A percentile compares a stretch with the other conserved stretches of the same genome.
Evolutionary conservation across 1,140 invertebrate species (phyloP).

Genomic region (Coenobita brevimanus): DNA sequence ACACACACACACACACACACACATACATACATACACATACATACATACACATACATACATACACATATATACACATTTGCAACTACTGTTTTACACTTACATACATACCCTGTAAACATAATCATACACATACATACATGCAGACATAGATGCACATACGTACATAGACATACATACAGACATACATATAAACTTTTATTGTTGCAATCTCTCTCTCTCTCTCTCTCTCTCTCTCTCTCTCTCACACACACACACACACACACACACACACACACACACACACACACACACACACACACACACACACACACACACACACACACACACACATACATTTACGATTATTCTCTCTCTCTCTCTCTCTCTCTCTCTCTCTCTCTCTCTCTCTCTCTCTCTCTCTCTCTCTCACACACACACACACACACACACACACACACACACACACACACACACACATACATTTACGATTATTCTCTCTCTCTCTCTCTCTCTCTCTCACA

Average conservation of each 20-base stretch:
- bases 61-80: too few species aligned
- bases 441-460: constrained; percentile 9
- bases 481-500: background rate
- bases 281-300: constrained; percentile 20
- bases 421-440: constrained; percentile 22
- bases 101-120: too few species aligned
- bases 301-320: background rate
- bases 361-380: background rate
- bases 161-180: too few species aligned
- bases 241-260: constrained; percentile 13
- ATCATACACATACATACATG: too few species aligned
- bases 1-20: too few species aligned
- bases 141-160: too few species aligned
- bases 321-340: background rate
- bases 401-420: constrained; percentile 13
- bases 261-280: constrained; percentile 15
- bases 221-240: background rate
- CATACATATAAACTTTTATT: too few species aligned
- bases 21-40: too few species aligned
- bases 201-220: background rate
- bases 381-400: background rate
- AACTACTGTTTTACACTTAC: too few species aligned
- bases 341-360: too few species aligned
- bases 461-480: background rate
- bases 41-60: too few species aligned